Evolutionary conservation across 2,113 vertebrate genomes (phyloP).

Genomic region (Mirza zaza): DNA sequence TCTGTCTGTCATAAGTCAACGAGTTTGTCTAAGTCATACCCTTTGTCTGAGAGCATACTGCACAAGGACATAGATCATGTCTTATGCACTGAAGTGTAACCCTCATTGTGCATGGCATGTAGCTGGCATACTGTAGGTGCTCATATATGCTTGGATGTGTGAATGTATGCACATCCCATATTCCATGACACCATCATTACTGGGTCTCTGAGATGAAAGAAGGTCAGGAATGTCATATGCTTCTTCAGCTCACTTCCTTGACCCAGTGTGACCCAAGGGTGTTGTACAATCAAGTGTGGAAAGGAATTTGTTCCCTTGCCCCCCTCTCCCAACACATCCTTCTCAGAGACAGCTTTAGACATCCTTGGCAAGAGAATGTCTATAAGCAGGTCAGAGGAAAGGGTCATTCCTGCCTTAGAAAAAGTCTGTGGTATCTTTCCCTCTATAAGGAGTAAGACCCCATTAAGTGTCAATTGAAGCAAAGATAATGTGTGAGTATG

Average conservation of each 20-base stretch:
- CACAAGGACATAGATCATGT: not conserved
- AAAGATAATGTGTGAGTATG: constrained; percentile 47
- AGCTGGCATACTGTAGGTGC: not conserved
- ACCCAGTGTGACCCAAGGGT: constrained; percentile 73
- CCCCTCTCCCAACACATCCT: constrained; percentile 68
- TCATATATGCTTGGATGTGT: not conserved
- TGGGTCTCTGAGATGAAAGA: constrained; percentile 72
- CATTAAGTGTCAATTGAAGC: constrained; percentile 57
- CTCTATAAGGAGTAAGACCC: constrained; percentile 71
- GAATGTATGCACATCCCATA: not conserved
- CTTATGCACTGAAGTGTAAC: not conserved
- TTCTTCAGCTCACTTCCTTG: constrained; percentile 69
- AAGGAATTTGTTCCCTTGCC: constrained; percentile 75
- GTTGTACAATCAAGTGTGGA: constrained; percentile 71
- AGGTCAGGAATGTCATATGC: constrained; percentile 67
- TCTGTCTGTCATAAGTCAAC: not conserved
- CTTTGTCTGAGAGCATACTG: not conserved
- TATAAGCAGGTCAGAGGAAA: constrained; percentile 61
- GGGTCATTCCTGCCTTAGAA: constrained; percentile 30
- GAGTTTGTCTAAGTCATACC: not conserved
- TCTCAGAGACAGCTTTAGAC: constrained; percentile 55
- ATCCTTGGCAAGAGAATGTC: constrained; percentile 56
- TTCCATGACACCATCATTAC: constrained; percentile 29
- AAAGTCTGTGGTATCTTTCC: constrained; percentile 55
- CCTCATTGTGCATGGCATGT: not conserved